These are phyloP conservation scores for Bactericera cockerelli DNA, from an alignment of 1,140 invertebrate genomes.

Conservation along the genomic window DNA sequence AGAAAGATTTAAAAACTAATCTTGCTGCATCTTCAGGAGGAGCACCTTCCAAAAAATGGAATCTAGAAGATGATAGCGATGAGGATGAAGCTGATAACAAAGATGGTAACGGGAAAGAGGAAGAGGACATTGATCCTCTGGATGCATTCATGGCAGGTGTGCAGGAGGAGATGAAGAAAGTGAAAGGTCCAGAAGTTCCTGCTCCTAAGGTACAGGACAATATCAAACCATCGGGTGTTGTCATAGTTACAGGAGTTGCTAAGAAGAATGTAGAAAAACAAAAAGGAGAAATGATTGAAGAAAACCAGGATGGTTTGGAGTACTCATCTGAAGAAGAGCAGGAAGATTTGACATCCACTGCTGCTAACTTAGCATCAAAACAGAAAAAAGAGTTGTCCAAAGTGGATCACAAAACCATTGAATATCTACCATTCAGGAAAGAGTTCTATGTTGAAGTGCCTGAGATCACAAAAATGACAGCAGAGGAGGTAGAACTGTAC, in stretches of 20 bases:
- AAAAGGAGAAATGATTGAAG: slow-evolving; percentile 89
- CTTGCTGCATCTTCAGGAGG: slow-evolving; percentile 24
- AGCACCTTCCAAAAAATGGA: slow-evolving; percentile 68
- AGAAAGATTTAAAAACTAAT: slow-evolving; percentile 46
- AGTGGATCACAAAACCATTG: slow-evolving; percentile 67
- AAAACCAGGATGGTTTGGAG: slow-evolving; percentile 92
- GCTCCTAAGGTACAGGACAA: slow-evolving; percentile 11
- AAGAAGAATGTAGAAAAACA: slow-evolving; percentile 59
- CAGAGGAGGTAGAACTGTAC: slow-evolving; percentile 73
- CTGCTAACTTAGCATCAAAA: slow-evolving; percentile 72
- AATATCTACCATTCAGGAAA: slow-evolving; percentile 83
- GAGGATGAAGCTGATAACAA: slow-evolving; percentile 46
- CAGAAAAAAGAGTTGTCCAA: slow-evolving; percentile 79
- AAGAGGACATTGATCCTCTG: slow-evolving; percentile 80
- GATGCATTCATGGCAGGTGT: slow-evolving; percentile 92
- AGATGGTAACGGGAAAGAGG: slow-evolving; percentile 33
- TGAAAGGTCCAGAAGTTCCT: slow-evolving; percentile 56
- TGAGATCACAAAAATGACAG: slow-evolving; percentile 76
- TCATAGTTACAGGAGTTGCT: slow-evolving; percentile 78
- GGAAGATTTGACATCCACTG: slow-evolving; percentile 84
- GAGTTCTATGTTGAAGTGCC: slow-evolving; percentile 93
- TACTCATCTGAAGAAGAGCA: slow-evolving; percentile 95
- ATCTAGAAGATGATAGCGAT: slow-evolving; percentile 76
- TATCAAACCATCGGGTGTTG: slow-evolving; percentile 34
- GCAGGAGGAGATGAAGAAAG: slow-evolving; percentile 78